Conservation (phyloP, 1,140 invertebrate species). For the Zaprionus africanus region DNA sequence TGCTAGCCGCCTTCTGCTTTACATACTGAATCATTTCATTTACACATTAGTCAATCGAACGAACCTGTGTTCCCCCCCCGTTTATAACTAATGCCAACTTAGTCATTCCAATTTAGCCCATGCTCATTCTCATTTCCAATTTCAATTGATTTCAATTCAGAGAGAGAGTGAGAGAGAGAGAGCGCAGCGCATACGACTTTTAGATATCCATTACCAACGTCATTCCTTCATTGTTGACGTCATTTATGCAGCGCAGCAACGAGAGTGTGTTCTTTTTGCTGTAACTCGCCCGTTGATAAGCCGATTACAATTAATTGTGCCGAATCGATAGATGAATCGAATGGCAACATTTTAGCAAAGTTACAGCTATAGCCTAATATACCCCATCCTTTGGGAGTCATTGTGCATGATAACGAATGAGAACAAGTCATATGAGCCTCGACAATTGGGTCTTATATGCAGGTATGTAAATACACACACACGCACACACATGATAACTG, state of each 20-base stretch:
- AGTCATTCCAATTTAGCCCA: neutral
- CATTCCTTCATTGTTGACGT: neutral
- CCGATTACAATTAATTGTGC: neutral
- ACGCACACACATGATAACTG: neutral
- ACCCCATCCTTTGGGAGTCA: neutral
- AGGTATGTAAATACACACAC: neutral
- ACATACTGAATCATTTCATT: conserved; percentile 29
- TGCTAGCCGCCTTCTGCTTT: neutral
- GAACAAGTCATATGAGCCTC: conserved; percentile 34
- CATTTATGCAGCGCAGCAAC: neutral
- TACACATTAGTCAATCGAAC: conserved; percentile 5
- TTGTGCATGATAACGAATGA: neutral
- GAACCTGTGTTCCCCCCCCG: too few relatives aligned
- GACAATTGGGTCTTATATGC: conserved; percentile 6
- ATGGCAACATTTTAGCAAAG: neutral
- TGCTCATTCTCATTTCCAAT: conserved; percentile 7
- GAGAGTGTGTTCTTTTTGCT: neutral
- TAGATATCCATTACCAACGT: neutral
- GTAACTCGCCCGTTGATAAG: neutral
- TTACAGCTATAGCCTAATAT: neutral
- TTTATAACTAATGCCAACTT: conserved; percentile 5
- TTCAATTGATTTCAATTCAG: conserved; percentile 19
- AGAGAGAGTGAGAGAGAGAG: neutral
- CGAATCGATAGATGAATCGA: neutral
- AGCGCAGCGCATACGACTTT: neutral